Conservation (phyloP, 2,113 vertebrate genomes). For the Mustela lutreola region DNA sequence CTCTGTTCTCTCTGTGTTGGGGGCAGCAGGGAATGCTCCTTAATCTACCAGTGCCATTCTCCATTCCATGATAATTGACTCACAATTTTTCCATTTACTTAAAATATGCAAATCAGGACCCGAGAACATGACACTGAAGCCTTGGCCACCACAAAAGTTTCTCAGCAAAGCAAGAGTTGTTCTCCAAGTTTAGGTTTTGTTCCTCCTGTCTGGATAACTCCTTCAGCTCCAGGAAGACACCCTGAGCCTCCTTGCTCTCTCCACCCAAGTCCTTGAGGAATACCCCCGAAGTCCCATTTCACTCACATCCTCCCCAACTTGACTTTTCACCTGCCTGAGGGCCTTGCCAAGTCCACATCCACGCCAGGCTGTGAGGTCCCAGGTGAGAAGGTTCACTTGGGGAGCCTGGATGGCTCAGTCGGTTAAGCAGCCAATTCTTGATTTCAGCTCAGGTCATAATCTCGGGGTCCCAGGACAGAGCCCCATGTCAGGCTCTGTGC, state of each 20-base stretch:
- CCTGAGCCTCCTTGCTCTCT: neutral
- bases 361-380: neutral
- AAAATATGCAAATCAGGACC: neutral
- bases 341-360: neutral
- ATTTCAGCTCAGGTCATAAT: neutral
- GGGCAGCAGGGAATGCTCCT: neutral
- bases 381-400: neutral
- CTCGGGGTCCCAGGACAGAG: neutral
- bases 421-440: neutral
- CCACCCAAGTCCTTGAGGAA: neutral
- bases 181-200: neutral
- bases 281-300: neutral
- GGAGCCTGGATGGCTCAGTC: neutral
- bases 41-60: neutral
- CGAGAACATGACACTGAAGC: neutral
- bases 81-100: neutral
- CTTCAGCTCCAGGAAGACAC: neutral
- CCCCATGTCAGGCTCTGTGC: neutral
- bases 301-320: neutral
- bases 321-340: neutral
- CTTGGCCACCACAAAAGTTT: neutral
- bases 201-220: neutral
- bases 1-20: neutral
- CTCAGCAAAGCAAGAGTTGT: neutral
- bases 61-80: neutral